Conservation (phyloP, 2,113 vertebrate species). For the Percopsis transmontana region DNA sequence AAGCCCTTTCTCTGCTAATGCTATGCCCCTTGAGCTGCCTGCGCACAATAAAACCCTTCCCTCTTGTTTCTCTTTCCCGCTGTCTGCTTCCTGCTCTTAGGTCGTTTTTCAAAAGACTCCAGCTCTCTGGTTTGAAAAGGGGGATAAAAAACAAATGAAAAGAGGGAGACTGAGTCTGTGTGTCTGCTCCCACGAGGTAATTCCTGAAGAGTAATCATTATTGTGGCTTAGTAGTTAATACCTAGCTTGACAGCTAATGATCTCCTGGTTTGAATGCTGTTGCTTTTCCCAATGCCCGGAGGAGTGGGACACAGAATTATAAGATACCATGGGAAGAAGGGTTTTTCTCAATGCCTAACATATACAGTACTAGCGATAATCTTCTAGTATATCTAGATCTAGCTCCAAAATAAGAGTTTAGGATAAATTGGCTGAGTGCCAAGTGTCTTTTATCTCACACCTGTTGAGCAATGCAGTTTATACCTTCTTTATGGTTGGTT, state of each 20-base stretch:
- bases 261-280: constrained; percentile 22
- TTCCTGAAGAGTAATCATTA: constrained; percentile 46
- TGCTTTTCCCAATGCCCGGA: constrained; percentile 19
- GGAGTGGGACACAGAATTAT: constrained; percentile 15
- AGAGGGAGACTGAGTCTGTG: constrained; percentile 8
- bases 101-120: constrained; percentile 63
- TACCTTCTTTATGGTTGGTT: too few species aligned
- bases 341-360: too few species aligned
- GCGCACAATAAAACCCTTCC: constrained; percentile 34
- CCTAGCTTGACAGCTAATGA: constrained; percentile 55
- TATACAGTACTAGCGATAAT: too few species aligned
- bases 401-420: too few species aligned
- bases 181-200: constrained; percentile 18
- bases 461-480: too few species aligned
- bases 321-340: too few species aligned
- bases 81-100: constrained; percentile 39
- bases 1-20: constrained; percentile 44
- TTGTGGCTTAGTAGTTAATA: constrained; percentile 43
- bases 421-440: too few species aligned
- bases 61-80: constrained; percentile 5
- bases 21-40: constrained; percentile 33
- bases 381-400: too few species aligned
- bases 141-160: constrained; percentile 53
- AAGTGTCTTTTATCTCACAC: too few species aligned
- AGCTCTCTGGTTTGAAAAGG: constrained; percentile 37